A percentile compares a stretch with the other conserved stretches of the same genome.
phyloP scores from a whole-genome alignment of 2,797 vertebrate genomes.

The Danio tinwini region DNA sequence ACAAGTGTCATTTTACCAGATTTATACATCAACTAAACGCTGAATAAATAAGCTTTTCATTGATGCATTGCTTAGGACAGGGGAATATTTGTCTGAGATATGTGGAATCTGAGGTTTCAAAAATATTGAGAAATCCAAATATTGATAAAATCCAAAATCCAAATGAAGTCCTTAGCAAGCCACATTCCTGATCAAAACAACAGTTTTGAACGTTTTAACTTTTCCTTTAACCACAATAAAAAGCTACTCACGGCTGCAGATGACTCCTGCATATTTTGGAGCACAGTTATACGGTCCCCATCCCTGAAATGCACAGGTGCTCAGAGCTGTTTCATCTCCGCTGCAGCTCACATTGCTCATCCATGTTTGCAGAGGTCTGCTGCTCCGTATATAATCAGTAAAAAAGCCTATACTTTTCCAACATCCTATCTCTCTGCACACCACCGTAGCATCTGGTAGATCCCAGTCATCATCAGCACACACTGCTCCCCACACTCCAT shows the following conservation, averaged over 20 bases:
- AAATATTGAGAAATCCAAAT: too few species aligned
- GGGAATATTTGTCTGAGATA: too few species aligned
- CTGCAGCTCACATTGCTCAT: neutral
- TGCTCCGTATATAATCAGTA: slow-evolving; percentile 14
- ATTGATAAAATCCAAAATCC: too few species aligned
- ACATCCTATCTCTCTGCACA: slow-evolving; percentile 63
- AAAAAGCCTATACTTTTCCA: slow-evolving; percentile 49
- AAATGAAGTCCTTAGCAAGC: too few species aligned
- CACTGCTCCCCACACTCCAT: slow-evolving; percentile 19
- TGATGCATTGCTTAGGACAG: too few species aligned
- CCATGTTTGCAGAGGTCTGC: neutral
- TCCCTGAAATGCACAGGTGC: neutral
- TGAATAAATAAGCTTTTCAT: too few species aligned
- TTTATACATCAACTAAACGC: too few species aligned
- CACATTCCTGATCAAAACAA: too few species aligned
- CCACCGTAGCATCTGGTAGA: slow-evolving; percentile 55
- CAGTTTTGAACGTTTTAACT: too few species aligned
- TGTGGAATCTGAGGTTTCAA: too few species aligned
- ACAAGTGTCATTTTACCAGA: too few species aligned
- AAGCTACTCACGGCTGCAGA: neutral
- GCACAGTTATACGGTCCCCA: neutral
- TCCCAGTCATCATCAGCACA: slow-evolving; percentile 54
- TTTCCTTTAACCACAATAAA: neutral
- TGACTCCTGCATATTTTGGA: neutral
- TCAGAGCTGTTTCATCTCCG: neutral